Conservation (phyloP, 1,140 invertebrate species). For the Watersipora subatra region DNA sequence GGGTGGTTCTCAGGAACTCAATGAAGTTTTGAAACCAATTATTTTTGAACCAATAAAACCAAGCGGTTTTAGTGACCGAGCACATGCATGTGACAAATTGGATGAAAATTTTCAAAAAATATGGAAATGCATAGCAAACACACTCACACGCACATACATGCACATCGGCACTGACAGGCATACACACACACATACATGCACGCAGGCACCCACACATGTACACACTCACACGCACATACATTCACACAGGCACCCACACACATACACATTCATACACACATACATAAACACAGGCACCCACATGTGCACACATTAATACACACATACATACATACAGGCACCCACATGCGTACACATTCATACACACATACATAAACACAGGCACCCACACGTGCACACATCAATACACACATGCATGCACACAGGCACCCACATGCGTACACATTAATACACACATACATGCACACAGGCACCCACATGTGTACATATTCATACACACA, state of each 20-base stretch:
- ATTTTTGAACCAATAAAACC: no score
- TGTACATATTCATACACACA: constrained; percentile 9
- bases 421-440: constrained; percentile 2
- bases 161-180: neutral
- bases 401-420: neutral
- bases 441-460: constrained; percentile 5
- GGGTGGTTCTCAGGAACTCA: no score
- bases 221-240: constrained; percentile 8
- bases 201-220: constrained; percentile 8
- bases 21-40: no score
- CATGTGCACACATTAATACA: no score
- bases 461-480: neutral
- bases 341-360: no score
- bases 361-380: no score
- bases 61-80: no score
- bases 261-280: constrained; percentile 8
- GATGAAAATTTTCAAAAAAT: no score
- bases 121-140: no score
- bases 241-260: constrained; percentile 6
- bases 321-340: no score
- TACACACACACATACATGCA: constrained; percentile 1
- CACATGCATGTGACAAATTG: no score
- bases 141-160: constrained; percentile 5
- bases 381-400: no score
- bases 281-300: constrained; percentile 6